Evolutionary conservation across 1,140 invertebrate species (phyloP).

Genomic region (Leguminivora glycinivorella): DNA sequence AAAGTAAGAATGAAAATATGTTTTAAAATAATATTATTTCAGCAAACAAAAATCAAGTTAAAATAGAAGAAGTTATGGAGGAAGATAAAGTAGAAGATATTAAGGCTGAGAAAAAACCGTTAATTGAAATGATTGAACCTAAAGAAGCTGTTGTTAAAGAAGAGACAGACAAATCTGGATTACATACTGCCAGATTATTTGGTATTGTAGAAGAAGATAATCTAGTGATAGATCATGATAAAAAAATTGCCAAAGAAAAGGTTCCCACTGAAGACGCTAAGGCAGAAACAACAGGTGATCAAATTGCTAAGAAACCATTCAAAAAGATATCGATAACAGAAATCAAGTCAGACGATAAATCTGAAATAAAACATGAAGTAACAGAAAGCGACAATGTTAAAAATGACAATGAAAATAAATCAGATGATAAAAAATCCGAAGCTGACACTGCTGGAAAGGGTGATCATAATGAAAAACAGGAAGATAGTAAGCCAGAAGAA

Average conservation of each 20-base stretch:
- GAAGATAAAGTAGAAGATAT: slow-evolving; percentile 29
- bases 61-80: slow-evolving; percentile 39
- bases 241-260: slow-evolving; percentile 33
- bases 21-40: slow-evolving; percentile 7
- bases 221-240: slow-evolving; percentile 50
- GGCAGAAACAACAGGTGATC: not conserved
- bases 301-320: slow-evolving; percentile 30
- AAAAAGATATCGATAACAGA: slow-evolving; percentile 31
- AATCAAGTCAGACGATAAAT: slow-evolving; percentile 18
- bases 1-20: slow-evolving; percentile 2
- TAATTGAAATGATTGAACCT: slow-evolving; percentile 29
- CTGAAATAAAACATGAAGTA: slow-evolving; percentile 30
- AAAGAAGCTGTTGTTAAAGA: slow-evolving; percentile 32
- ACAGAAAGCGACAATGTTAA: slow-evolving; percentile 6
- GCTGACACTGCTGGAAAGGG: not conserved
- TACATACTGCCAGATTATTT: not conserved
- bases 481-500: slow-evolving; percentile 16
- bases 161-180: slow-evolving; percentile 12
- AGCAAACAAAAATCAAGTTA: slow-evolving; percentile 31
- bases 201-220: slow-evolving; percentile 41
- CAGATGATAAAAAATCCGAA: slow-evolving; percentile 8
- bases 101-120: slow-evolving; percentile 28
- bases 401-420: slow-evolving; percentile 13
- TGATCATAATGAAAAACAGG: slow-evolving; percentile 22
- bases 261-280: not conserved